Conservation (phyloP, 2,113 vertebrate species). For the Lepisosteus osseus region DNA sequence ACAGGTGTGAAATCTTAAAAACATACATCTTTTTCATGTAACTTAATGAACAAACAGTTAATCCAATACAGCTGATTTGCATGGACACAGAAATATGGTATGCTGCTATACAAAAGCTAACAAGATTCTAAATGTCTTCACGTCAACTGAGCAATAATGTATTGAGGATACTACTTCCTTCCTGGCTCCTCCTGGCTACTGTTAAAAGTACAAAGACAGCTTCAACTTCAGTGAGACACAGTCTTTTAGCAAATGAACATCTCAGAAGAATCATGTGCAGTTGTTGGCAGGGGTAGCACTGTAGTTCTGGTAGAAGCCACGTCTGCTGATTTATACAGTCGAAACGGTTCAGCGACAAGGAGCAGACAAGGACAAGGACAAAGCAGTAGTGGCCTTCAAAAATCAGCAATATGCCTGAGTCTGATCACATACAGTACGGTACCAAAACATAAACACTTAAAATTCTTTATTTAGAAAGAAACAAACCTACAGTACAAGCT, state of each 20-base stretch:
- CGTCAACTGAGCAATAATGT: neutral
- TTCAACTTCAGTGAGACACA: constrained; percentile 25
- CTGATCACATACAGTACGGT: too few species aligned
- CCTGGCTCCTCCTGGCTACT: neutral
- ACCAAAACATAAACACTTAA: too few species aligned
- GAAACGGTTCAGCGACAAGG: neutral
- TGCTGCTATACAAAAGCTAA: too few species aligned
- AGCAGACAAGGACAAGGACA: neutral
- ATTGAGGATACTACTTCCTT: neutral
- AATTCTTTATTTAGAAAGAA: too few species aligned
- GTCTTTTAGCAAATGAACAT: constrained; percentile 23
- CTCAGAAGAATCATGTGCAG: constrained; percentile 4
- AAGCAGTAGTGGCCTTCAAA: neutral
- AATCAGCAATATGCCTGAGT: too few species aligned
- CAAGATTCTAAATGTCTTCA: too few species aligned
- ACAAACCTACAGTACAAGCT: too few species aligned
- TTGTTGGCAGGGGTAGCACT: constrained; percentile 12
- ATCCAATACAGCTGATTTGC: too few species aligned
- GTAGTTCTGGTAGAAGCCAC: constrained; percentile 1
- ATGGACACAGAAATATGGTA: too few species aligned
- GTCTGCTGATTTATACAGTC: neutral
- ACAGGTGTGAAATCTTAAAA: too few species aligned
- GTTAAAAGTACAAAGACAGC: constrained; percentile 18
- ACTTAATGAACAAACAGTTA: too few species aligned
- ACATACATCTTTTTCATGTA: too few species aligned